A percentile compares a stretch with the other conserved stretches of the same genome.
phyloP scores from a whole-genome alignment of 2,888 invertebrate species.

The Eremobia ochroleuca region DNA sequence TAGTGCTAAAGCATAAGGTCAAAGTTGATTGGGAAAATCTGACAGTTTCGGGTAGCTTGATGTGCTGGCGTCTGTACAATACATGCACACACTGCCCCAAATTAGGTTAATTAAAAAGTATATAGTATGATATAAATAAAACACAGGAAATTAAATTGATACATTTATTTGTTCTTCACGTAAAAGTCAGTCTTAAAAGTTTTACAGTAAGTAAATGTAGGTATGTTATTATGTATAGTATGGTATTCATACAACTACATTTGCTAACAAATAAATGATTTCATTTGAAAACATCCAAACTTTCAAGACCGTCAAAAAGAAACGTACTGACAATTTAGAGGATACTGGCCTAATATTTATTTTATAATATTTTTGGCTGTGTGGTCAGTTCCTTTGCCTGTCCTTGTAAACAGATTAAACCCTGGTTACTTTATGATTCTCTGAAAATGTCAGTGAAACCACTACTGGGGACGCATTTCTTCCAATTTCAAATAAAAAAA shows the following conservation, averaged over 20 bases:
- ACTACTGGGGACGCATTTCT: background rate
- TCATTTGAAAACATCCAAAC: background rate
- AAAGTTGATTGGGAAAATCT: too few relatives aligned
- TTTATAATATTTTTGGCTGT: constrained; percentile 12
- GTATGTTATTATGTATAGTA: background rate
- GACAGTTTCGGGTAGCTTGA: too few relatives aligned
- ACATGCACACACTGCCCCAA: too few relatives aligned
- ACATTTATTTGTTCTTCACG: constrained; percentile 24
- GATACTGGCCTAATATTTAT: background rate
- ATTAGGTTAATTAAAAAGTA: too few relatives aligned
- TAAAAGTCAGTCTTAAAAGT: constrained; percentile 22
- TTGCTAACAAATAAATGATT: too few relatives aligned
- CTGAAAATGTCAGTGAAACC: constrained; percentile 21
- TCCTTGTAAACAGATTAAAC: background rate
- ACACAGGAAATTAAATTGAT: background rate
- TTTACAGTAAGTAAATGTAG: background rate
- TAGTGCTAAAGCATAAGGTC: too few relatives aligned
- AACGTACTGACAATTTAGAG: background rate
- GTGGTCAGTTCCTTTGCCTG: constrained; percentile 18
- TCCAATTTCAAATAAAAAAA: constrained; percentile 17
- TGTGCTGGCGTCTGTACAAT: too few relatives aligned
- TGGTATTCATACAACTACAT: background rate
- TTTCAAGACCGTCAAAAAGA: background rate
- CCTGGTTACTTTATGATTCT: constrained; percentile 20
- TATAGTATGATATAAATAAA: constrained; percentile 11